Evolutionary conservation across 2,888 invertebrate species (phyloP).

Genomic region (Tetrapedia diversipes): DNA sequence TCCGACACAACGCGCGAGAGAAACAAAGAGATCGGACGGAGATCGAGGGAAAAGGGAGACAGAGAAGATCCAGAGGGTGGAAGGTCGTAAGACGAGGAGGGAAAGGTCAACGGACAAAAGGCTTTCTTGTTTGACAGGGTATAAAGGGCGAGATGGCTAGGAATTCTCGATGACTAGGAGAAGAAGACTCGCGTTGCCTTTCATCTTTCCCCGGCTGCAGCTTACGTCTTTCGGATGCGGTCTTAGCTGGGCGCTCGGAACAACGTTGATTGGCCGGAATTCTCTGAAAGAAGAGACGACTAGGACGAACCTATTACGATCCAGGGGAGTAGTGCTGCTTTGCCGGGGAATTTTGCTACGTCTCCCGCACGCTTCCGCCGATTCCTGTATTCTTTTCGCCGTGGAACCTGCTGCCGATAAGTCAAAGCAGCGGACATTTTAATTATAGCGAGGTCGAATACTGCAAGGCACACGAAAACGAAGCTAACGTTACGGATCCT

Average conservation of each 20-base stretch:
- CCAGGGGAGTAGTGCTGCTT: neutral
- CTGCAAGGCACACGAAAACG: conserved; percentile 68
- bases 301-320: neutral
- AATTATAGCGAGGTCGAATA: conserved; percentile 69
- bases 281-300: conserved; percentile 38
- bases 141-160: conserved; percentile 41
- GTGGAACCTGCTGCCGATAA: conserved; percentile 59
- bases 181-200: conserved; percentile 49
- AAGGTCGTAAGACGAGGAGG: conserved; percentile 8
- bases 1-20: neutral
- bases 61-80: no score
- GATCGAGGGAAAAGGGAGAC: neutral
- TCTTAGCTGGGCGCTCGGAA: conserved; percentile 39
- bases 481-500: conserved; percentile 49
- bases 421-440: conserved; percentile 70
- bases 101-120: conserved; percentile 41
- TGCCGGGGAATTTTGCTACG: conserved; percentile 23
- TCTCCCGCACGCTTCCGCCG: conserved; percentile 29
- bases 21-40: neutral
- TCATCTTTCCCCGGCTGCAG: conserved; percentile 50
- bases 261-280: conserved; percentile 60
- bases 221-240: conserved; percentile 44
- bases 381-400: conserved; percentile 43
- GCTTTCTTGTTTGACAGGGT: conserved; percentile 43
- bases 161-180: conserved; percentile 57